Conservation (phyloP, 2,888 invertebrate genomes). For the Eupithecia inturbata region DNA sequence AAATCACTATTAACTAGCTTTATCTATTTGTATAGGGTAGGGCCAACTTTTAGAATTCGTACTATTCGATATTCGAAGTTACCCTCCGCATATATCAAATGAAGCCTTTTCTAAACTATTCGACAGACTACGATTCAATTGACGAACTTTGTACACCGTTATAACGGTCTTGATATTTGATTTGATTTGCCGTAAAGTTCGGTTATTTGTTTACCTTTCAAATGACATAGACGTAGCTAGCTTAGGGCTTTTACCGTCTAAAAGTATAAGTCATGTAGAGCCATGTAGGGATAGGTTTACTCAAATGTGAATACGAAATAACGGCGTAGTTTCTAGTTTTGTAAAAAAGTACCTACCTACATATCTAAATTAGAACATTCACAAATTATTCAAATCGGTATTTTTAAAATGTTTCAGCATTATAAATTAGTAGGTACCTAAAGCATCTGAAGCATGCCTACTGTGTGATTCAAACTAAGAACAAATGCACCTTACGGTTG, state of each 20-base stretch:
- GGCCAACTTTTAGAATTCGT: constrained; percentile 50
- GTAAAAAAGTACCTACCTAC: too few relatives aligned
- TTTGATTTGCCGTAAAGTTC: constrained; percentile 4
- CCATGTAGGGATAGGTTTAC: background rate
- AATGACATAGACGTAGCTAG: background rate
- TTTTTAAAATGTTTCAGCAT: too few relatives aligned
- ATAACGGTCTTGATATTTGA: constrained; percentile 49
- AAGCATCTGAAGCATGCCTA: too few relatives aligned
- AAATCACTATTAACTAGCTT: constrained; percentile 53
- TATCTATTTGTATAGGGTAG: constrained; percentile 64
- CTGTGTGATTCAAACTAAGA: background rate
- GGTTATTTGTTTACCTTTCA: constrained; percentile 7
- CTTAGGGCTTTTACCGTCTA: background rate
- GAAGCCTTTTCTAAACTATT: constrained; percentile 81
- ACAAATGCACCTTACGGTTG: too few relatives aligned
- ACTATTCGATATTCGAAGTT: constrained; percentile 64
- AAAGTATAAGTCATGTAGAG: background rate
- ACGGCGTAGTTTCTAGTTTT: background rate
- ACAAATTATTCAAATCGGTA: too few relatives aligned
- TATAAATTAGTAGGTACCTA: too few relatives aligned
- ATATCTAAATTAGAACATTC: too few relatives aligned
- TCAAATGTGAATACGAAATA: background rate
- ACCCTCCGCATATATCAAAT: constrained; percentile 77
- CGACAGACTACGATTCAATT: constrained; percentile 74
- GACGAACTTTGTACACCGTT: constrained; percentile 59